Percentiles rank a stretch among this genome's conserved stretches.
Evolutionary conservation across 2,113 vertebrate genomes (phyloP).

Genomic region (Lophotis ruficrista): DNA sequence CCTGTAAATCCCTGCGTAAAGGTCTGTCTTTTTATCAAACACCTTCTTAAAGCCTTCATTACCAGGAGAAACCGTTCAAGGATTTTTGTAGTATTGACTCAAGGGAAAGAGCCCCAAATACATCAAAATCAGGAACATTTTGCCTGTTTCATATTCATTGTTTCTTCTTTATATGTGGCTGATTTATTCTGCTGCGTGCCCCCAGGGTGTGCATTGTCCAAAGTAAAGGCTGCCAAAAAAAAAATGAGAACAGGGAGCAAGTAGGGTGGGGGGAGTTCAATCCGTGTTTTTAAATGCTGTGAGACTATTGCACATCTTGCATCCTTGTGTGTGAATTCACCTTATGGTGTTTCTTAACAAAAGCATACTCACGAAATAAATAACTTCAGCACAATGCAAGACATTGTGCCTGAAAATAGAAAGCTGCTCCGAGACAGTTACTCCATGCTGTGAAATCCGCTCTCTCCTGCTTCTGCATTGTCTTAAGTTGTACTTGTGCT

Average conservation of each 20-base stretch:
- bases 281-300: neutral
- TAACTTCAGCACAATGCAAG: neutral
- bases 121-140: slow-evolving; percentile 14
- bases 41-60: slow-evolving; percentile 52
- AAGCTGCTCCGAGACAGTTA: slow-evolving; percentile 6
- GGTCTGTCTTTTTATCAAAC: slow-evolving; percentile 43
- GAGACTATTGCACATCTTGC: slow-evolving; percentile 1
- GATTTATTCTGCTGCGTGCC: slow-evolving; percentile 50
- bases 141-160: slow-evolving; percentile 64
- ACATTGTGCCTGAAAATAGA: neutral
- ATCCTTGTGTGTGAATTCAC: slow-evolving; percentile 23
- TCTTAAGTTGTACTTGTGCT: slow-evolving; percentile 5
- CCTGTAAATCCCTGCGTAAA: slow-evolving; percentile 31
- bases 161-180: slow-evolving; percentile 59
- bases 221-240: slow-evolving; percentile 61
- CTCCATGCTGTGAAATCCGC: neutral
- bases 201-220: slow-evolving; percentile 62
- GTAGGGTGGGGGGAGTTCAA: neutral
- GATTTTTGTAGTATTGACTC: slow-evolving; percentile 47
- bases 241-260: neutral
- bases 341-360: neutral
- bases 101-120: slow-evolving; percentile 38
- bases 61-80: slow-evolving; percentile 26
- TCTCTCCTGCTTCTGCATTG: neutral
- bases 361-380: slow-evolving; percentile 2